phyloP scores from a whole-genome alignment of 2,888 invertebrate species.

The Lysandra coridon region DNA sequence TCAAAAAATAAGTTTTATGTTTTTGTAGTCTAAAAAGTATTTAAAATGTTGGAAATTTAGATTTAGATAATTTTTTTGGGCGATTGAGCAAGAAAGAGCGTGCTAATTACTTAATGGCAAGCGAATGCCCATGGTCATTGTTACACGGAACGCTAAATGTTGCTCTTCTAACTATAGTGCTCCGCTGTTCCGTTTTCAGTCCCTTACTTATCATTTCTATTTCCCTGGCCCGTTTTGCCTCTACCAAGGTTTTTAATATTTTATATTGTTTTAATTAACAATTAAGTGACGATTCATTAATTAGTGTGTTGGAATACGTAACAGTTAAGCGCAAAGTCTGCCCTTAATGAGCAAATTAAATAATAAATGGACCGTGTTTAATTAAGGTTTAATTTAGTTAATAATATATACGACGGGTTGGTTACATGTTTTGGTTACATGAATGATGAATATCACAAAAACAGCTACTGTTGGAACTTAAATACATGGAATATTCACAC shows the following conservation, averaged over 20 bases:
- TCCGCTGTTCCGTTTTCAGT: no score
- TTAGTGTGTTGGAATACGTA: background rate
- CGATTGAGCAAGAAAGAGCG: no score
- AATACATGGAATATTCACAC: conserved; percentile 9
- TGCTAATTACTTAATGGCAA: no score
- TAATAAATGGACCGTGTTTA: conserved; percentile 3
- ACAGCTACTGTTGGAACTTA: background rate
- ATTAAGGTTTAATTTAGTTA: background rate
- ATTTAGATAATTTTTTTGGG: no score
- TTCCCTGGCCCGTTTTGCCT: no score
- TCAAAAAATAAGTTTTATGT: background rate
- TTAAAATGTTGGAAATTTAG: no score
- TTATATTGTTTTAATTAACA: background rate
- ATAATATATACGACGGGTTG: background rate
- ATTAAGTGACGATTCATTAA: background rate
- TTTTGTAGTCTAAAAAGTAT: no score
- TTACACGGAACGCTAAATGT: no score
- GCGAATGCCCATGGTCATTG: no score
- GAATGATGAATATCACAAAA: background rate
- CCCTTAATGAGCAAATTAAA: background rate
- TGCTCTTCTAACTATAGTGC: no score
- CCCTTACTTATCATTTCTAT: no score
- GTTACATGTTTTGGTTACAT: background rate
- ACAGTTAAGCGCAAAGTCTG: background rate
- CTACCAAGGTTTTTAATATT: background rate